Base-by-base conservation (phyloP, 2,888 invertebrate species). In the Drosophila ochracea region DNA sequence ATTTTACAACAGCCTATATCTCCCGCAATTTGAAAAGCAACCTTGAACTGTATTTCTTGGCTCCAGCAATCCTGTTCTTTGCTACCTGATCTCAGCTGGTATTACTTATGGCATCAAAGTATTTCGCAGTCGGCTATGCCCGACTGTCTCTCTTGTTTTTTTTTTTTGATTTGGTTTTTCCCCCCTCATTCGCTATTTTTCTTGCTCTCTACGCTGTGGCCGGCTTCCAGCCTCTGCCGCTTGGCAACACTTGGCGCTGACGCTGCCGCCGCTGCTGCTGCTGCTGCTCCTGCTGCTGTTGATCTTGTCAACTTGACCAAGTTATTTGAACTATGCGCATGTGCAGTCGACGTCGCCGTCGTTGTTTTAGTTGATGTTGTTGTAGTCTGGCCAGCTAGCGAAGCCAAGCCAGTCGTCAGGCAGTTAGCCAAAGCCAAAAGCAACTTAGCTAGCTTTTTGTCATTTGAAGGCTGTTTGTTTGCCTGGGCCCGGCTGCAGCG, bases 321-420 rank as follows among this genome's bases (percentile, higher is more conserved):
- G 86, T 85, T 89, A 89, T 89, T 85, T 89, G 86, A 89, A 86
- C 85, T 89, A 89, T 89, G 86, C 89, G 80, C 86, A 85, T 85
- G 84, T 86, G 86, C 85, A 88, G 83, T 60, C 81, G 70, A 41
- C 67, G 73, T 83, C 68, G 55, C 37, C 13, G 55, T 28, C 78
- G 69, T 33, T 65, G 75, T 79, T 69, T 37, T 28, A 28, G 57
- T 39, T 54, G 13, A 13, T 55, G 37, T 28, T 55, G 37, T 55
- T 57, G 55, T 57, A 28, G 41, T 41, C 58, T 58, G 41, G 41
- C 19, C 31, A 31, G 82, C 71, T 67, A 65, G 70, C 69, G 59
- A 59, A 57, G 70, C 69, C 65, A 59, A 54, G 61, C 53, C 35
- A 71, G 43, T 31, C 54, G 50, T 50, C 31, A 37, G 60, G 39